phyloP scores from a whole-genome alignment of 2,888 invertebrate genomes.

The Mantis religiosa region DNA sequence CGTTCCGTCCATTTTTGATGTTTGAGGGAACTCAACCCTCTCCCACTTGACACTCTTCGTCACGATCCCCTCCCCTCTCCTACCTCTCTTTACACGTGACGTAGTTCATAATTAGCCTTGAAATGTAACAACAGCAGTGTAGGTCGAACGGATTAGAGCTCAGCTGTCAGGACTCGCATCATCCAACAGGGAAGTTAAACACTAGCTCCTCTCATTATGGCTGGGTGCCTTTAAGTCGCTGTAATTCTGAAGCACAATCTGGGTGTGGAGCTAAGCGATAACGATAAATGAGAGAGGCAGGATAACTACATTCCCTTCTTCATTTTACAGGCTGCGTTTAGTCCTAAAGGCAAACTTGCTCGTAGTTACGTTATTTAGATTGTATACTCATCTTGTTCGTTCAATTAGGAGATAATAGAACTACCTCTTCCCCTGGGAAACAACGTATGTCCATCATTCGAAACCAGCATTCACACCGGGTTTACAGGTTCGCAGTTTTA shows the following conservation, averaged over 20 bases:
- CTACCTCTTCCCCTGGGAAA: too few relatives aligned
- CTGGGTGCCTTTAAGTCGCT: background rate
- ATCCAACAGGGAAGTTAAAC: background rate
- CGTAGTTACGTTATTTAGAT: too few relatives aligned
- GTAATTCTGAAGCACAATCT: background rate
- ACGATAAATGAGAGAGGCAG: background rate
- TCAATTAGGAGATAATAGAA: too few relatives aligned
- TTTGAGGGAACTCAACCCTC: background rate
- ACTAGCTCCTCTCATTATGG: background rate
- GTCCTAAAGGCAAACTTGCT: too few relatives aligned
- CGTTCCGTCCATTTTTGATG: background rate
- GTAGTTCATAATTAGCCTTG: background rate
- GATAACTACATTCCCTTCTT: too few relatives aligned
- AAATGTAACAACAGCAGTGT: background rate
- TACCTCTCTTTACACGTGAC: background rate
- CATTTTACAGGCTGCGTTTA: too few relatives aligned
- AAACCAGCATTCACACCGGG: too few relatives aligned
- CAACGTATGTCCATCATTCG: too few relatives aligned
- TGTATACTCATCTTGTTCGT: too few relatives aligned
- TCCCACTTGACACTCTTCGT: background rate
- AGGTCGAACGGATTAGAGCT: background rate
- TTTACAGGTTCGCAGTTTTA: too few relatives aligned
- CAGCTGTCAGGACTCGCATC: background rate
- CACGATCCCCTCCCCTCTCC: background rate
- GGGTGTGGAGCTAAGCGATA: background rate